phyloP scores from a whole-genome alignment of 2,113 vertebrate species.

The Hemiscyllium ocellatum region DNA sequence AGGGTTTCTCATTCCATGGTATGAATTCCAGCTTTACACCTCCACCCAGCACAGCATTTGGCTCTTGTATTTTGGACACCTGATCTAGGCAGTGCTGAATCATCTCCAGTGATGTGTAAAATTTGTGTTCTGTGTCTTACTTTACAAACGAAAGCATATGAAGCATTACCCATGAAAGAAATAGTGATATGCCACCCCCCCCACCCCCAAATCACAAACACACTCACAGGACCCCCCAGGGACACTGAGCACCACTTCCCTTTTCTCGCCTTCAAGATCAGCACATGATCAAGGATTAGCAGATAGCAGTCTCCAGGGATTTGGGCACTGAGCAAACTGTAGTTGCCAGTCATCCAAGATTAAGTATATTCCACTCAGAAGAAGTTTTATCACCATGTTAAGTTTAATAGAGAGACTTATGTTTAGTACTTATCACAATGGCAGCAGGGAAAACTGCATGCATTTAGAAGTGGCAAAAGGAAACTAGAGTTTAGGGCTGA shows the following conservation, averaged over 20 bases:
- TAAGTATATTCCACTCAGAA: too few relatives aligned
- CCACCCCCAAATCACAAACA: too few relatives aligned
- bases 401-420: not conserved
- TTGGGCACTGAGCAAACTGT: not conserved
- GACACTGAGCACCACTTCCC: not conserved
- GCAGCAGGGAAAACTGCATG: not conserved
- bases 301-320: too few relatives aligned
- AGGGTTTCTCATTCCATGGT: not conserved
- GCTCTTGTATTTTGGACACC: not conserved
- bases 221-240: too few relatives aligned
- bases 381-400: not conserved
- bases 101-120: not conserved
- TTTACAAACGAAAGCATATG: not conserved
- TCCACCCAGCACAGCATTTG: not conserved
- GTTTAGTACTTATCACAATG: not conserved
- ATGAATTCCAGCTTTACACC: not conserved
- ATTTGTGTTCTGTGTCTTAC: too few relatives aligned
- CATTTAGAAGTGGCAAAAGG: not conserved
- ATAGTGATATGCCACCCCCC: too few relatives aligned
- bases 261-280: not conserved
- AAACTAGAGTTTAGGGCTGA: not conserved
- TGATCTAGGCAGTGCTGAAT: not conserved
- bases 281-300: too few relatives aligned
- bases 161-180: not conserved
- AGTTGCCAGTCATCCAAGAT: too few relatives aligned